A percentile compares a stretch with the other conserved stretches of the same genome.
These are phyloP conservation scores for Pyralis farinalis DNA, from an alignment of 2,888 invertebrate species.

Conservation along the genomic window DNA sequence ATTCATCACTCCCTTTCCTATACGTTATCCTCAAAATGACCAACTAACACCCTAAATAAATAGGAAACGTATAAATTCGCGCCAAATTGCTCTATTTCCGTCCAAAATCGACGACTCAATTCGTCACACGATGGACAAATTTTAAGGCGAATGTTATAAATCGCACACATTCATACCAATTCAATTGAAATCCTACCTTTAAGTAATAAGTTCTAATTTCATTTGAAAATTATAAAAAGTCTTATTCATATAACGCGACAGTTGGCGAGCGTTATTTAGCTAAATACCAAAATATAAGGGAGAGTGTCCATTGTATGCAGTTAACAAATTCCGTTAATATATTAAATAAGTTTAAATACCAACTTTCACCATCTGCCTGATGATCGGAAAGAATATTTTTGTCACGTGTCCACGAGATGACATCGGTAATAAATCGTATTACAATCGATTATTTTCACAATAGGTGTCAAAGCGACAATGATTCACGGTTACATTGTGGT, in stretches of 20 bases:
- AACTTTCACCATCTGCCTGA: constrained; percentile 56
- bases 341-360: constrained; percentile 33
- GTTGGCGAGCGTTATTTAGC: constrained; percentile 34
- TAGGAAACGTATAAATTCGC: constrained; percentile 63
- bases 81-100: constrained; percentile 73
- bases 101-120: constrained; percentile 57
- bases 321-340: constrained; percentile 41
- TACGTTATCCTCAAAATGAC: constrained; percentile 41
- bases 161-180: constrained; percentile 4
- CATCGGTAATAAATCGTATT: constrained; percentile 55
- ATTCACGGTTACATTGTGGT: constrained; percentile 51
- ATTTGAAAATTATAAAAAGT: constrained; percentile 12
- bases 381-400: constrained; percentile 41
- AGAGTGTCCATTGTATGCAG: constrained; percentile 28
- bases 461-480: constrained; percentile 60
- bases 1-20: constrained; percentile 39
- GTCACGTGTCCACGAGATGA: constrained; percentile 53
- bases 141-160: constrained; percentile 19
- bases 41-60: constrained; percentile 55
- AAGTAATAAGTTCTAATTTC: constrained; percentile 13
- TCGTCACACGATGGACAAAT: constrained; percentile 53
- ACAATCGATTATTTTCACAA: constrained; percentile 57
- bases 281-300: constrained; percentile 45
- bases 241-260: constrained; percentile 34
- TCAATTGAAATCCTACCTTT: constrained; percentile 9